Evolutionary conservation across 2,888 invertebrate species (phyloP).

Genomic region (Amaurobius ferox): DNA sequence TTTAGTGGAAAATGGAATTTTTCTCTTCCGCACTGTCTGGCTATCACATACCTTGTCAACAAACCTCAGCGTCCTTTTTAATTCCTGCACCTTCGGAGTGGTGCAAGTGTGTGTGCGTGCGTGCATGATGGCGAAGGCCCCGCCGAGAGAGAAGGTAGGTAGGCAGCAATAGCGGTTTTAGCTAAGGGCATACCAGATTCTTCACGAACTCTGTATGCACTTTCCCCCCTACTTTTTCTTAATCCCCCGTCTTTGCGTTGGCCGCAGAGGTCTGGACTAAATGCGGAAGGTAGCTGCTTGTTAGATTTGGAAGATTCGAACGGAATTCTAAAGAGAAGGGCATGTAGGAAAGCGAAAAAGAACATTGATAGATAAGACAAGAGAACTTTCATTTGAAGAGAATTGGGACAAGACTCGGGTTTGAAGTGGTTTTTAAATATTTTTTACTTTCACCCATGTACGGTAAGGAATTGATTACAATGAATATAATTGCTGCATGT

Average conservation of each 20-base stretch:
- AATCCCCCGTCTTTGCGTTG: slow-evolving; percentile 11
- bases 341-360: not conserved
- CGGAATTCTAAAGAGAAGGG: not conserved
- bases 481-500: too few relatives aligned
- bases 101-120: slow-evolving; percentile 13
- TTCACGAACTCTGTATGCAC: slow-evolving; percentile 17
- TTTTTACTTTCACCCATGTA: too few relatives aligned
- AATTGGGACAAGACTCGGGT: not conserved
- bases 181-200: slow-evolving; percentile 62
- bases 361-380: not conserved
- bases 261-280: not conserved
- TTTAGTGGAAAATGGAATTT: not conserved
- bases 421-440: too few relatives aligned
- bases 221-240: not conserved
- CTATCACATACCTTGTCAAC: not conserved
- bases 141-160: slow-evolving; percentile 17
- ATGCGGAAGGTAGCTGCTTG: not conserved
- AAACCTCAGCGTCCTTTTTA: slow-evolving; percentile 13
- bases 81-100: not conserved
- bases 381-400: not conserved
- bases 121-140: slow-evolving; percentile 12
- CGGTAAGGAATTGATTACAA: too few relatives aligned
- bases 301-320: not conserved
- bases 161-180: slow-evolving; percentile 54
- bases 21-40: not conserved